Percentiles rank a stretch among this genome's conserved stretches.
phyloP scores from a whole-genome alignment of 2,797 vertebrate genomes.

The Onychomys torridus region DNA sequence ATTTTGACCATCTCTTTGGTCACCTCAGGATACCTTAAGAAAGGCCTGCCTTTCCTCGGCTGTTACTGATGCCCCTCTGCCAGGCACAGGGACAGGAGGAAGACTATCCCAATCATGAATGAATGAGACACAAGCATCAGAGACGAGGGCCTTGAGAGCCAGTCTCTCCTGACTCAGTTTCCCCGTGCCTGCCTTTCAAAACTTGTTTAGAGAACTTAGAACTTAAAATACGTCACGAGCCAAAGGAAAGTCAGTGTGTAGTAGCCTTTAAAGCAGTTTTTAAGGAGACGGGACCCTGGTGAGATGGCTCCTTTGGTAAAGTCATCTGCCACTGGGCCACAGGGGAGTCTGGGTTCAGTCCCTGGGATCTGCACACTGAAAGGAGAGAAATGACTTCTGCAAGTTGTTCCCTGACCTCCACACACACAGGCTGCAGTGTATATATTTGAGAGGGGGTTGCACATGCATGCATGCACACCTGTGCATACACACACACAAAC shows the following conservation, averaged over 20 bases:
- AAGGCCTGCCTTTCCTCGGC: background rate
- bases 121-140: constrained; percentile 19
- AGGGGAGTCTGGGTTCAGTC: background rate
- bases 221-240: background rate
- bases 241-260: background rate
- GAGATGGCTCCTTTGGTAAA: background rate
- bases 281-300: background rate
- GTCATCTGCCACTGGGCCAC: too few relatives aligned
- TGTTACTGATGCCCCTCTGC: background rate
- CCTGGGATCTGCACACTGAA: background rate
- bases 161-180: background rate
- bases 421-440: background rate
- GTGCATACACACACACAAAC: background rate
- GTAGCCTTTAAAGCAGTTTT: background rate
- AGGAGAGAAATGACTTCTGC: background rate
- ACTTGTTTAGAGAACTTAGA: background rate
- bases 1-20: constrained; percentile 11
- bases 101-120: background rate
- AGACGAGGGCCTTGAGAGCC: background rate
- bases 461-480: too few relatives aligned
- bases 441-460: background rate
- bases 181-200: background rate
- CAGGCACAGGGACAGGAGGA: background rate
- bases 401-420: background rate
- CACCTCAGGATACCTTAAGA: background rate